phyloP scores from a whole-genome alignment of 2,797 vertebrate species.

The Chelidonichthys spinosus region DNA sequence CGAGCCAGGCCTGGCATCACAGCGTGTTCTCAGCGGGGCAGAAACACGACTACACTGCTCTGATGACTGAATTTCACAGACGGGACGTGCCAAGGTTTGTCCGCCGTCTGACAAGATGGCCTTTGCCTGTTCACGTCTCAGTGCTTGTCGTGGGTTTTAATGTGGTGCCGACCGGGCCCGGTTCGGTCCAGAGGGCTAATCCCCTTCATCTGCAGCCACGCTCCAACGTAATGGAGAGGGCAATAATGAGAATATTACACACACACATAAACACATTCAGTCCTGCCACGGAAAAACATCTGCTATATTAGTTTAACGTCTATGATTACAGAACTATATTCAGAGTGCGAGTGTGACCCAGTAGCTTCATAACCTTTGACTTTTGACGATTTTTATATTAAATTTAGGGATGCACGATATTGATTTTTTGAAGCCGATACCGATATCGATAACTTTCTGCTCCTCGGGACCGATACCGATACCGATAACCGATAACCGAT shows the following conservation, averaged over 20 bases:
- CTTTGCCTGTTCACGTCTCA: conserved; percentile 38
- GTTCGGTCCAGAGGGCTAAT: conserved; percentile 12
- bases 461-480: too few species aligned
- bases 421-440: too few species aligned
- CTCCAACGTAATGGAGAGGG: conserved; percentile 18
- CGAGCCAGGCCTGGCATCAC: conserved; percentile 50
- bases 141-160: conserved; percentile 54
- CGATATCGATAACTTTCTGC: too few species aligned
- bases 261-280: conserved; percentile 25
- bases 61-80: conserved; percentile 49
- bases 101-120: conserved; percentile 43
- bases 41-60: conserved; percentile 35
- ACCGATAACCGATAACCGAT: too few species aligned
- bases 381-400: conserved; percentile 3
- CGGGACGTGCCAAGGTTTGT: conserved; percentile 30
- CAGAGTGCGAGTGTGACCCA: conserved; percentile 32
- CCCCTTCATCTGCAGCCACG: conserved; percentile 61
- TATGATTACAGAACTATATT: conserved; percentile 57
- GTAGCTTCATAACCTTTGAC: conserved; percentile 44
- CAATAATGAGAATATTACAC: conserved; percentile 39
- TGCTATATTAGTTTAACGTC: conserved; percentile 43
- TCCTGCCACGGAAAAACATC: conserved; percentile 44
- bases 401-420: too few species aligned
- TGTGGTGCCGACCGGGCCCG: conserved; percentile 34
- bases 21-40: conserved; percentile 30